Evolutionary conservation across 2,113 vertebrate species (phyloP).

Genomic region (Heliornis fulica): DNA sequence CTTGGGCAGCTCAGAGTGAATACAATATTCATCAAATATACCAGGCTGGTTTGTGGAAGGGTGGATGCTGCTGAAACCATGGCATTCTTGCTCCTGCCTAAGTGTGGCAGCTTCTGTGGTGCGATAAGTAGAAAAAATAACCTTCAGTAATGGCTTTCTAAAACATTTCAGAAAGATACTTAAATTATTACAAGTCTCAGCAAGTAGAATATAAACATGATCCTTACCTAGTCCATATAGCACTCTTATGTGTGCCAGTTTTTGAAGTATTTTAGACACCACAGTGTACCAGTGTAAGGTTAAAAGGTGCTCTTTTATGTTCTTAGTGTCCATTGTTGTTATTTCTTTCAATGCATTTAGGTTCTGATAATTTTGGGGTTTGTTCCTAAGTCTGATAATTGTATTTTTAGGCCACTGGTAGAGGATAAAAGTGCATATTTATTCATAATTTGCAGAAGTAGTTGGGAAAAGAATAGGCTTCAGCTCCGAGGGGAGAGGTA

Average conservation of each 20-base stretch:
- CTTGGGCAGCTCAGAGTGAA: background rate
- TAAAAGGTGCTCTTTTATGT: background rate
- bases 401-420: background rate
- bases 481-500: background rate
- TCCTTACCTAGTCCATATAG: too few species aligned
- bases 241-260: background rate
- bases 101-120: background rate
- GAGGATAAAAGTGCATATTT: background rate
- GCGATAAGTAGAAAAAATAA: background rate
- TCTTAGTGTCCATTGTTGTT: background rate
- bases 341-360: background rate
- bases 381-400: background rate
- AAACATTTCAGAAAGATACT: background rate
- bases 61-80: rapidly evolving
- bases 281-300: background rate
- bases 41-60: background rate
- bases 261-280: background rate
- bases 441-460: background rate
- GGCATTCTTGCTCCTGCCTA: background rate
- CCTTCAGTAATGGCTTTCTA: background rate
- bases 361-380: background rate
- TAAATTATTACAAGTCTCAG: background rate
- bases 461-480: background rate
- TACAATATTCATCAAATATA: background rate
- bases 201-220: background rate